Conservation (phyloP, 2,113 vertebrate genomes). For the Eonycteris spelaea region DNA sequence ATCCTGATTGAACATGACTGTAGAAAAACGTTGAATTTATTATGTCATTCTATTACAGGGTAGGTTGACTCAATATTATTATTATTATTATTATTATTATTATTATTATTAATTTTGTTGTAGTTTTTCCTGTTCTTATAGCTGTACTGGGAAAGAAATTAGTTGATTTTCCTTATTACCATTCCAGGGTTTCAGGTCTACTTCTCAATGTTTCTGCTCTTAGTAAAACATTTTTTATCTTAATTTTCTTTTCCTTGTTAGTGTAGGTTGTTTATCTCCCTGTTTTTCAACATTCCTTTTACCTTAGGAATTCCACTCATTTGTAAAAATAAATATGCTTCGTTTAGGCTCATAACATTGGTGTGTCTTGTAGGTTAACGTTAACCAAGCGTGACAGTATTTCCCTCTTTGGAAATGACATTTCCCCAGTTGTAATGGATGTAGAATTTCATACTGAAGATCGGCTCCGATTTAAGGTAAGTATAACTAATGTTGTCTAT, state of each 20-base stretch:
- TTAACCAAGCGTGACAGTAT: conserved; percentile 57
- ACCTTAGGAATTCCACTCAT: background rate
- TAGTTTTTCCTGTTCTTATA: background rate
- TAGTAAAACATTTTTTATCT: background rate
- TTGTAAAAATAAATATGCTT: background rate
- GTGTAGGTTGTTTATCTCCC: background rate
- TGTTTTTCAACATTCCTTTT: background rate
- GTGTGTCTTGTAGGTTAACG: background rate
- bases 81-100: background rate
- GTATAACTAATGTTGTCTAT: background rate
- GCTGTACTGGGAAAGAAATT: background rate
- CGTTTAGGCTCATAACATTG: background rate
- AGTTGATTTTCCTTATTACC: background rate
- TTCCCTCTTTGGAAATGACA: conserved; percentile 54
- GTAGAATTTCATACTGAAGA: conserved; percentile 70
- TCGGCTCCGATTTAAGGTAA: conserved; percentile 69
- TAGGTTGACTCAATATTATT: background rate
- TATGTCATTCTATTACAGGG: background rate
- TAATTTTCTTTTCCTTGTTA: background rate
- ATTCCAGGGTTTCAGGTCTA: background rate
- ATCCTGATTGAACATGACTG: background rate
- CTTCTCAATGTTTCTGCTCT: background rate
- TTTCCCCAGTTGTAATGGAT: conserved; percentile 36
- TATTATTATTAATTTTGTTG: background rate
- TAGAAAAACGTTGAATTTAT: background rate